Evolutionary conservation across 2,797 vertebrate genomes (phyloP), one percentile per base, ranked within the genome.

Genomic region (Macrochelys suwanniensis): DNA sequence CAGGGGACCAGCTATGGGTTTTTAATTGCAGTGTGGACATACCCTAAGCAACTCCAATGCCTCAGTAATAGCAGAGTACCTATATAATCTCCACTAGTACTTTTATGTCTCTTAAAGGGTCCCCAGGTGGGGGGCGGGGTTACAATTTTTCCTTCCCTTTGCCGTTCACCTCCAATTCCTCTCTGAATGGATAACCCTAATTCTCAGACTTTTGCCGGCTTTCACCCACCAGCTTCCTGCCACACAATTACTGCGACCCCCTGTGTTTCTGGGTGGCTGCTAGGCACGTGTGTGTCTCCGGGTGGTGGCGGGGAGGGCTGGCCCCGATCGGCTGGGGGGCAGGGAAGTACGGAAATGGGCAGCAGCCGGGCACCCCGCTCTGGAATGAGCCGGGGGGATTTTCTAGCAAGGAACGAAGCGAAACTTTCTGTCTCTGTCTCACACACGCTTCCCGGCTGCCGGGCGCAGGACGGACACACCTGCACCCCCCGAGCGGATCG

Each of bases 331-430:
- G 16, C 65, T 5, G 65, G 7, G 17, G 65, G 19, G 11, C 17
- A 23, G 68, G 37, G 68, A 42, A 47, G 13, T 13, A 15, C 7
- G 45, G 42, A 7, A 11, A 47, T 2, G 25, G 12, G 42, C 23
- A 25, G 74, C n/a, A 37, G 8, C 19, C 5, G 17, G n/a, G n/a
- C n/a, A 11, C 19, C 17, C 16, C 4, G n/a, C n/a, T 21, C n/a
- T 9, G 17, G n/a, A 11, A 2, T 37, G 8, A 33, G 33, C 5
- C 65, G 1, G 5, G 65, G 33, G n/a, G 33, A 1, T 2, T 9
- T 10, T 5, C 33, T 65, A n/a, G 33, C 8, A 17, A 9, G 33
- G 17, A 37, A n/a, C 15, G 17, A 37, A 19, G 17, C 9, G 16
- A n/a, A 19, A 9, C 61, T 10, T 21, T 17, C 61, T 3, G 31